These are phyloP conservation scores for Alloscopus bannaensis DNA, from an alignment of 2,888 invertebrate species.

Conservation along the genomic window DNA sequence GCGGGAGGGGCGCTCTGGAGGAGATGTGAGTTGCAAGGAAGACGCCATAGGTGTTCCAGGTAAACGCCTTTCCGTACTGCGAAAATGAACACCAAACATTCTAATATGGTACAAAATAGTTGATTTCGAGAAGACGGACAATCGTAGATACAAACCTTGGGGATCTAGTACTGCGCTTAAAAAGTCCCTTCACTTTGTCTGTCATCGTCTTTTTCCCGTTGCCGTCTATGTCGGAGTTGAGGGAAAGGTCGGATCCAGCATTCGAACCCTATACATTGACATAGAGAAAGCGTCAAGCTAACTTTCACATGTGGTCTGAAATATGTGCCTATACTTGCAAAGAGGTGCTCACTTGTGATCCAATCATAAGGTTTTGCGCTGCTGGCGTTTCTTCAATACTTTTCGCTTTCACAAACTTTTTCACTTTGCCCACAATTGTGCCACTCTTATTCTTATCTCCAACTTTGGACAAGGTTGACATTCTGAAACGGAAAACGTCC, in stretches of 20 bases:
- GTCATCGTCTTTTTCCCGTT: constrained; percentile 86
- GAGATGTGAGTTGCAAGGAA: constrained; percentile 44
- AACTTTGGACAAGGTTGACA: constrained; percentile 90
- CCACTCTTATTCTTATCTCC: constrained; percentile 87
- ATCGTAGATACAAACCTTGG: constrained; percentile 78
- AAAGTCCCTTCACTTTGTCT: constrained; percentile 88
- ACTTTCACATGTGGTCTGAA: not conserved
- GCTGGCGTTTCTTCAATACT: constrained; percentile 83
- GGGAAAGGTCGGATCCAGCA: constrained; percentile 84
- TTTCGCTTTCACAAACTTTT: constrained; percentile 88
- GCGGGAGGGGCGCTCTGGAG: constrained; percentile 62
- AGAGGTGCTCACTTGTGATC: constrained; percentile 70
- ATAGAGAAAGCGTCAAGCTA: not conserved
- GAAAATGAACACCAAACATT: constrained; percentile 14
- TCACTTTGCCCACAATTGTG: constrained; percentile 85
- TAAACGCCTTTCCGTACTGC: constrained; percentile 69
- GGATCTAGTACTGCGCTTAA: constrained; percentile 83
- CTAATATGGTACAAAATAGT: not conserved
- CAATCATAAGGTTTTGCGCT: constrained; percentile 64
- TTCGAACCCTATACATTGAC: constrained; percentile 75
- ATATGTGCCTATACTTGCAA: constrained; percentile 48
- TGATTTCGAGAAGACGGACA: not conserved
- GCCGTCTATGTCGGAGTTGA: constrained; percentile 77
- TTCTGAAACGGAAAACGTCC: constrained; percentile 77
- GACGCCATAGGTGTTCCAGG: constrained; percentile 47